A percentile compares a stretch with the other conserved stretches of the same genome.
phyloP scores from a whole-genome alignment of 1,140 invertebrate species.

The Callitettix versicolor region DNA sequence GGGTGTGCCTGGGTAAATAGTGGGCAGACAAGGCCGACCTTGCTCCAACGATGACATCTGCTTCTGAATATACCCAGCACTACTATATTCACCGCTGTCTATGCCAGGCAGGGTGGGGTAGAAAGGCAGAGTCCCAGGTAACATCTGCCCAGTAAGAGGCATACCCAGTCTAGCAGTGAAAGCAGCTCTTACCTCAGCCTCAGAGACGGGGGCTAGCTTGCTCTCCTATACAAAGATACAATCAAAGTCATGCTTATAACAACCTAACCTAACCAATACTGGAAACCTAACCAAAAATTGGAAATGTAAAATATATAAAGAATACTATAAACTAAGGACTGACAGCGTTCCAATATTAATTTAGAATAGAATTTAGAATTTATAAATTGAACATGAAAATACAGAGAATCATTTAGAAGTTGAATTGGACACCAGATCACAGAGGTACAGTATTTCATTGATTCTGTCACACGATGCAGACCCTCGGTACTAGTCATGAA shows the following conservation, averaged over 20 bases:
- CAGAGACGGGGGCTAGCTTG: slow-evolving; percentile 48
- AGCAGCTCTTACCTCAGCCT: slow-evolving; percentile 64
- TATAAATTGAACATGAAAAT: not conserved
- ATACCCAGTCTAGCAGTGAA: slow-evolving; percentile 59
- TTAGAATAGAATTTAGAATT: not conserved
- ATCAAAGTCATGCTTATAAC: too few species aligned
- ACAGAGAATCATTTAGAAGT: not conserved
- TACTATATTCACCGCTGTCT: slow-evolving; percentile 38
- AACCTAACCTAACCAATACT: too few species aligned
- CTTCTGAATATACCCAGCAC: slow-evolving; percentile 43
- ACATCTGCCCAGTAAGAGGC: slow-evolving; percentile 58
- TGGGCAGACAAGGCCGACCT: slow-evolving; percentile 23
- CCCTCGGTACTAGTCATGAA: too few species aligned
- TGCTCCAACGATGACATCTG: slow-evolving; percentile 50
- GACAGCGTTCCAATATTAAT: not conserved
- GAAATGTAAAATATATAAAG: too few species aligned
- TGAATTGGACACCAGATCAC: not conserved
- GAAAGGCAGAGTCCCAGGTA: slow-evolving; percentile 60
- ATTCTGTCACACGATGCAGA: too few species aligned
- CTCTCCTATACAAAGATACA: slow-evolving; percentile 15
- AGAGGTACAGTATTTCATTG: too few species aligned
- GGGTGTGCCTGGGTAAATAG: slow-evolving; percentile 26
- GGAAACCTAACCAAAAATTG: too few species aligned
- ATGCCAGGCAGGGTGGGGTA: slow-evolving; percentile 58
- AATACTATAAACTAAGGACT: too few species aligned